Evolutionary conservation across 2,888 invertebrate species (phyloP).

Genomic region (Brenthis ino): DNA sequence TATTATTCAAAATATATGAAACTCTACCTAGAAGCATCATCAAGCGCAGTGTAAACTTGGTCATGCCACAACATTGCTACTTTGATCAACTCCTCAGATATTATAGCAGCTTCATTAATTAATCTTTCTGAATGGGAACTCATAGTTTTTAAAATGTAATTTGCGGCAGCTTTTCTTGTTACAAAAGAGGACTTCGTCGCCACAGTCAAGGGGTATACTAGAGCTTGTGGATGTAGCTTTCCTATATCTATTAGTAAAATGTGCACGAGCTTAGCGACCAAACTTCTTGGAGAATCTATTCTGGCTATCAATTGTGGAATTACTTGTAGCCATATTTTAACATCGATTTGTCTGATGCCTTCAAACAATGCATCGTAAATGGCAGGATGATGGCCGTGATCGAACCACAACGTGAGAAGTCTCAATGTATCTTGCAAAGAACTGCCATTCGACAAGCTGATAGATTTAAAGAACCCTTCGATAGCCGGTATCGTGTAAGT

Average conservation of each 20-base stretch:
- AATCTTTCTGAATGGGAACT: constrained; percentile 94
- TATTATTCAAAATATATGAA: not conserved
- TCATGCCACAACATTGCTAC: constrained; percentile 99
- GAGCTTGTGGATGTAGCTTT: constrained; percentile 97
- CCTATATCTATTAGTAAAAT: constrained; percentile 97
- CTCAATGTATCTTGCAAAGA: constrained; percentile 97
- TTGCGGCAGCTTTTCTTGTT: constrained; percentile 93
- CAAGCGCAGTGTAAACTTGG: constrained; percentile 90
- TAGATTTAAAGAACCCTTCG: constrained; percentile 97
- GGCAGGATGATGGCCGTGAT: constrained; percentile 96
- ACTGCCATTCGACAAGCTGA: constrained; percentile 94
- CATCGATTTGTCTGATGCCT: constrained; percentile 95
- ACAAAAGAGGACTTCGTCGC: constrained; percentile 96
- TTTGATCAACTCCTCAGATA: constrained; percentile 97
- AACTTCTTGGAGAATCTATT: constrained; percentile 94
- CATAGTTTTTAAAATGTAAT: constrained; percentile 97
- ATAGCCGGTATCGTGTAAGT: constrained; percentile 94
- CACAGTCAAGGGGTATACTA: constrained; percentile 98
- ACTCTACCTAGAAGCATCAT: constrained; percentile 90
- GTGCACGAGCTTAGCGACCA: constrained; percentile 95
- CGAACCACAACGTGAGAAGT: constrained; percentile 97
- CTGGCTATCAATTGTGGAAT: constrained; percentile 99
- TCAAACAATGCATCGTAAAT: constrained; percentile 96
- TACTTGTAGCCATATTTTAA: constrained; percentile 99
- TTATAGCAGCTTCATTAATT: constrained; percentile 97